phyloP scores from a whole-genome alignment of 2,113 vertebrate species.

The Euleptes europaea region DNA sequence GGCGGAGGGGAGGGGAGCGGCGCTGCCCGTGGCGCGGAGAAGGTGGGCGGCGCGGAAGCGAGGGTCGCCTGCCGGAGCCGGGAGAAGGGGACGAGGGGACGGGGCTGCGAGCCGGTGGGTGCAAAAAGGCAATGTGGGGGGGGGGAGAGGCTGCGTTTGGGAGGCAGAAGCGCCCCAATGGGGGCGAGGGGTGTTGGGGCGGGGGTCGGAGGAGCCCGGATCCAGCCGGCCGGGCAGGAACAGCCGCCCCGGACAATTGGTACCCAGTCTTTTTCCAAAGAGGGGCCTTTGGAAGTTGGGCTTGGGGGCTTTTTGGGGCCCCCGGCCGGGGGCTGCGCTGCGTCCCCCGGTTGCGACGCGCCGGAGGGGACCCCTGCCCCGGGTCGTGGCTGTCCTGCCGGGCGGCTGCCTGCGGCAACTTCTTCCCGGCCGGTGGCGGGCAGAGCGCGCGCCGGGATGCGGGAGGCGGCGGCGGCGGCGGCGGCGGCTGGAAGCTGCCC shows the following conservation, averaged over 20 bases:
- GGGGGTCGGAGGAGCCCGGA: background rate
- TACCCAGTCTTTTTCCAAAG: too few species aligned
- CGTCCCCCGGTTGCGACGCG: background rate
- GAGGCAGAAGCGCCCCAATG: background rate
- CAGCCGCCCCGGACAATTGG: background rate
- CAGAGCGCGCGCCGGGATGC: constrained; percentile 54
- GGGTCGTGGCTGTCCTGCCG: too few species aligned
- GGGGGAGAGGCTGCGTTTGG: background rate
- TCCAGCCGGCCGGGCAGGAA: background rate
- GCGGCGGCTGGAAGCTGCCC: background rate
- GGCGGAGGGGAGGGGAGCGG: too few species aligned
- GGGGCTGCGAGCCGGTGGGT: too few species aligned
- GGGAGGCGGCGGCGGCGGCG: constrained; percentile 17
- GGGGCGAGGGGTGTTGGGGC: background rate
- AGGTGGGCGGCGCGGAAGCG: background rate
- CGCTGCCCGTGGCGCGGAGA: background rate
- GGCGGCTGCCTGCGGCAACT: too few species aligned
- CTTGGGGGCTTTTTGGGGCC: too few species aligned
- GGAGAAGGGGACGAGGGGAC: too few species aligned
- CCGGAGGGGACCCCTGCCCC: background rate
- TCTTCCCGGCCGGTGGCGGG: background rate
- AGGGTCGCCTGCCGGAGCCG: too few species aligned
- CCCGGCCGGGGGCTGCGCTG: background rate
- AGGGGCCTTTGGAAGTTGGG: too few species aligned
- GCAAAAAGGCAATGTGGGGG: too few species aligned